Conservation (phyloP, 2,888 invertebrate genomes). For the Pseudococcus jackbeardsleyi region DNA sequence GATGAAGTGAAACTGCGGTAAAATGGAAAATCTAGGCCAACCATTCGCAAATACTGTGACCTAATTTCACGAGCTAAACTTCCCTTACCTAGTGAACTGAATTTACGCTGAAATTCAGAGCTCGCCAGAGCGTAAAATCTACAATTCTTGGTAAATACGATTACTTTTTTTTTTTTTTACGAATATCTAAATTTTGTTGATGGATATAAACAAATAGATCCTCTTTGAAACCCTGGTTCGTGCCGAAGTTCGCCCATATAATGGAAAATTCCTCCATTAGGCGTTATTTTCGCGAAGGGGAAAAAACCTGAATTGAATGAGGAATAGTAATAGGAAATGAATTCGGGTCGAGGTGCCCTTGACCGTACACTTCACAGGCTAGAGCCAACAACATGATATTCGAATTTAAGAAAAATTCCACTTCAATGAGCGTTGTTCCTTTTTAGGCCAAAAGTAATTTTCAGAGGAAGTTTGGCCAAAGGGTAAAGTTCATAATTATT, state of each 20-base stretch:
- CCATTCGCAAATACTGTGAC: conserved; percentile 16
- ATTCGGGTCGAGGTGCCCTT: background rate
- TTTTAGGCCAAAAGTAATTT: background rate
- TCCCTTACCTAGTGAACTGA: conserved; percentile 32
- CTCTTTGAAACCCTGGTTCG: background rate
- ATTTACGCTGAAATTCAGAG: conserved; percentile 5
- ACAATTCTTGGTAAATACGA: background rate
- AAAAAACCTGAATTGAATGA: background rate
- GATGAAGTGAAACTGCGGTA: conserved; percentile 32
- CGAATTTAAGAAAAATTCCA: background rate
- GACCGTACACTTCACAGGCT: background rate
- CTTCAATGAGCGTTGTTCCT: background rate
- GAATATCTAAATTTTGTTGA: background rate
- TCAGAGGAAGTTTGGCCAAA: background rate
- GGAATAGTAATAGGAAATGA: background rate
- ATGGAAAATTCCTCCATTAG: background rate
- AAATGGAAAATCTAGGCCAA: conserved; percentile 42
- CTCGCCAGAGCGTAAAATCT: background rate
- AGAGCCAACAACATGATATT: background rate
- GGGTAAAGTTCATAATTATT: background rate
- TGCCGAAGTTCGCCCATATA: background rate
- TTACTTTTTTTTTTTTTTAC: background rate
- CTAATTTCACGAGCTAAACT: conserved; percentile 7
- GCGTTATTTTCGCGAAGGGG: background rate
- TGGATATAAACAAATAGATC: background rate